Evolutionary conservation across 1,140 invertebrate species (phyloP), one percentile per base, ranked within the genome.

Genomic region (Solenopsis invicta): DNA sequence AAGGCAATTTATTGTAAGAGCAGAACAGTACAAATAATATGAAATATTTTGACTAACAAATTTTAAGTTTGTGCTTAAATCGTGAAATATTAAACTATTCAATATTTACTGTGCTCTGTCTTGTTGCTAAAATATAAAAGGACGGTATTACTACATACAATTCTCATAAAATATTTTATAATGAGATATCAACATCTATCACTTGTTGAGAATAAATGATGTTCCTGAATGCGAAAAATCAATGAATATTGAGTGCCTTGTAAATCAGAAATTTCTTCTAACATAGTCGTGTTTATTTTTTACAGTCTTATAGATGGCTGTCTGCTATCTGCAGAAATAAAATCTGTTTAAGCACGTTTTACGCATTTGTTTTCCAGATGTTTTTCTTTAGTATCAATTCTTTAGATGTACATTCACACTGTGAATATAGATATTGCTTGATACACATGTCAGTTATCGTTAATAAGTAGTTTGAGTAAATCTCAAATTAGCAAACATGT

Each of bases 211-310:
- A n/a, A 24, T 50, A 75, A 75, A 86, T 24, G 24, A 86, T 77
- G 75, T 90, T 90, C 81, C 80, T 91, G 52, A 87, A 82, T 81
- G 41, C 87, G 56, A 69, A 88, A 82, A 82, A 69, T 75, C 81
- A 77, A 85, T 89, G 67, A 85, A 87, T 62, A 87, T 87, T 29
- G 69, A 82, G 93, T 93, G 93, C 93, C 93, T 93, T 93, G 80
- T 88, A 89, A 90, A 89, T 78, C 89, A 80, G 66, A 81, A 87
- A 87, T 92, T 92, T 88, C 84, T 92, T 81, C 56, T 50, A 86
- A 21, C 16, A 72, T 45, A 74, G 56, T 64, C 66, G 62, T 45
- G 18, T 77, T 81, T 69, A 75, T 61, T 77, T 77, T 64, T 76
- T 64, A 78, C 54, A 78, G 21, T 41, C 9, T 45, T 85, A n/a